phyloP scores from a whole-genome alignment of 2,797 vertebrate species.

The Xerus rutilus region DNA sequence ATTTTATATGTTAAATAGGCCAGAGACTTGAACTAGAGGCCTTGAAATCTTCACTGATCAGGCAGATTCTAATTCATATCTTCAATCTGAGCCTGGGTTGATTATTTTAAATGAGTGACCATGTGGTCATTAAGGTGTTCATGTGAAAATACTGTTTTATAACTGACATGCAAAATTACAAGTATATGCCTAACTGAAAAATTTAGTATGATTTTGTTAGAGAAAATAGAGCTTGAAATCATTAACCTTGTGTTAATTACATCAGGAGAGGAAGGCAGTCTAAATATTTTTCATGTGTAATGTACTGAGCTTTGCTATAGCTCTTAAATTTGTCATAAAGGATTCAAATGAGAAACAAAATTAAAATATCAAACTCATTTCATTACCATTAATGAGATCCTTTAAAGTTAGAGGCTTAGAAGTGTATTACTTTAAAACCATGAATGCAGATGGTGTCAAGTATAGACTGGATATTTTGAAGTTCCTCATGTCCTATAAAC shows the following conservation, averaged over 20 bases:
- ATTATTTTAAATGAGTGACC: neutral
- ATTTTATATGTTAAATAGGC: constrained; percentile 7
- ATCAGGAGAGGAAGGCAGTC: neutral
- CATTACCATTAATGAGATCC: neutral
- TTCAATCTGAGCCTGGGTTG: neutral
- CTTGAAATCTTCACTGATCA: neutral
- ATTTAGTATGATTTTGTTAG: neutral
- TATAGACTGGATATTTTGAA: neutral
- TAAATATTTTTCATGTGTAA: neutral
- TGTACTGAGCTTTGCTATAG: neutral
- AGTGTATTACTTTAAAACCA: neutral
- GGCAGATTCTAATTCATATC: neutral
- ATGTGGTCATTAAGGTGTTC: neutral
- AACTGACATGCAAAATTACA: neutral
- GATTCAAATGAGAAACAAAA: neutral
- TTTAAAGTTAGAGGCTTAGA: neutral
- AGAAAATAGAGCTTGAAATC: neutral
- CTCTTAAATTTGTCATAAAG: constrained; percentile 15
- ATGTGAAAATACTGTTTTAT: neutral
- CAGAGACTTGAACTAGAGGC: neutral
- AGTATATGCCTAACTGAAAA: neutral
- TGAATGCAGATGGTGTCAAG: neutral
- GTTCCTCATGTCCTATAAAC: neutral
- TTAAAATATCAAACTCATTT: constrained; percentile 1
- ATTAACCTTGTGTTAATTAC: neutral